Percentiles rank a stretch among this genome's conserved stretches.
Conservation (phyloP, 2,888 invertebrate species). For the Andrena dorsata region DNA sequence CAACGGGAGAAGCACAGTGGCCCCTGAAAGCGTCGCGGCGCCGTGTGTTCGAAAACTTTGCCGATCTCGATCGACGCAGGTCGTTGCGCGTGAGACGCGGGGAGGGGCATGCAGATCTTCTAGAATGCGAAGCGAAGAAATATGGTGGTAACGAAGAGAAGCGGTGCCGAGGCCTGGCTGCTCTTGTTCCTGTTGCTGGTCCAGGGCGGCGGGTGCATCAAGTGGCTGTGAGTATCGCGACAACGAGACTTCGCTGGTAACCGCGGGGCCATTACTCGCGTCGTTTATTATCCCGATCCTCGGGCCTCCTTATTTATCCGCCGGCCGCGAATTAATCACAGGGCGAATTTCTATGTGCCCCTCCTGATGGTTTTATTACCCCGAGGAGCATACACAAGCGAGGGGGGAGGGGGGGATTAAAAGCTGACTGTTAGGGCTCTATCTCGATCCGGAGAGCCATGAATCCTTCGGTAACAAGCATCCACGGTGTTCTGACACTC, state of each 20-base stretch:
- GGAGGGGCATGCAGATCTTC: constrained; percentile 55
- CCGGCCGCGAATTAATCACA: too few species aligned
- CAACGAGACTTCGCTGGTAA: not conserved
- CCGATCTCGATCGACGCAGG: not conserved
- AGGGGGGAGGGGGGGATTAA: not conserved
- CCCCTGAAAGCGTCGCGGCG: constrained; percentile 24
- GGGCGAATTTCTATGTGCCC: too few species aligned
- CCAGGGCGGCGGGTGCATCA: constrained; percentile 81
- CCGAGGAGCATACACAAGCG: not conserved
- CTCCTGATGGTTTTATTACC: too few species aligned
- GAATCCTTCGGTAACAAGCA: constrained; percentile 67
- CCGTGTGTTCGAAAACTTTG: not conserved
- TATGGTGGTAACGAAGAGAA: constrained; percentile 75
- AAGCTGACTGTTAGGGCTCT: not conserved
- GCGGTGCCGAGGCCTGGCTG: constrained; percentile 67
- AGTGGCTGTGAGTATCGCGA: constrained; percentile 83
- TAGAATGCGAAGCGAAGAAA: constrained; percentile 76
- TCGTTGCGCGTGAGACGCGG: not conserved
- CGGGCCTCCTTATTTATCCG: too few species aligned
- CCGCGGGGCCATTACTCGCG: too few species aligned
- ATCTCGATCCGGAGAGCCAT: not conserved
- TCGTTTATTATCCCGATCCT: too few species aligned
- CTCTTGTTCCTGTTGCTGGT: constrained; percentile 76
- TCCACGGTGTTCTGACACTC: constrained; percentile 64
- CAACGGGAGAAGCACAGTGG: constrained; percentile 42